Conservation (phyloP, 2,113 vertebrate genomes). For the Amblyopsis rosae region DNA sequence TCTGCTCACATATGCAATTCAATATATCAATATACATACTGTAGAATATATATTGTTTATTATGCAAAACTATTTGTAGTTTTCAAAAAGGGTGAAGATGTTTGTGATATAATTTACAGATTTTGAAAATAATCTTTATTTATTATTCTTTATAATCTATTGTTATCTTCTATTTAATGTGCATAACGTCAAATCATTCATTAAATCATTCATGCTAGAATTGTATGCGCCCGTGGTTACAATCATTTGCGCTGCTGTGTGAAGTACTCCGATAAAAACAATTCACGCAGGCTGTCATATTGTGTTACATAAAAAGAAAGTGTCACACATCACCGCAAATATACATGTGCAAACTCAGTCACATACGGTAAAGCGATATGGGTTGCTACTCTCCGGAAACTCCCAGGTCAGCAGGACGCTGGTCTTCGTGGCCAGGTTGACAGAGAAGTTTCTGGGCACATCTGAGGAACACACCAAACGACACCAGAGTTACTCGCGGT, state of each 20-base stretch:
- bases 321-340: background rate
- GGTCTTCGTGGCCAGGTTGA: constrained; percentile 95
- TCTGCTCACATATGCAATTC: background rate
- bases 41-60: background rate
- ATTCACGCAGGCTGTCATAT: background rate
- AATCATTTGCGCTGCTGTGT: too few species aligned
- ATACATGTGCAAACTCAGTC: background rate
- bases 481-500: constrained; percentile 25
- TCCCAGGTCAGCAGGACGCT: constrained; percentile 96
- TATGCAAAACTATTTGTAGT: background rate
- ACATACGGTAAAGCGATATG: constrained; percentile 89
- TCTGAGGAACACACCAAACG: constrained; percentile 74
- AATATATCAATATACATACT: background rate
- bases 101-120: too few species aligned
- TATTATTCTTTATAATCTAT: too few species aligned
- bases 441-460: constrained; percentile 97
- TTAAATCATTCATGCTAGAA: background rate
- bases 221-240: background rate
- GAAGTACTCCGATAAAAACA: too few species aligned
- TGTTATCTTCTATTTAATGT: too few species aligned
- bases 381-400: constrained; percentile 90
- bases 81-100: background rate
- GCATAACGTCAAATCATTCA: too few species aligned
- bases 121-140: too few species aligned
- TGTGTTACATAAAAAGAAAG: background rate